Evolutionary conservation across 2,113 vertebrate species (phyloP).

Genomic region (Oryzias javanicus): DNA sequence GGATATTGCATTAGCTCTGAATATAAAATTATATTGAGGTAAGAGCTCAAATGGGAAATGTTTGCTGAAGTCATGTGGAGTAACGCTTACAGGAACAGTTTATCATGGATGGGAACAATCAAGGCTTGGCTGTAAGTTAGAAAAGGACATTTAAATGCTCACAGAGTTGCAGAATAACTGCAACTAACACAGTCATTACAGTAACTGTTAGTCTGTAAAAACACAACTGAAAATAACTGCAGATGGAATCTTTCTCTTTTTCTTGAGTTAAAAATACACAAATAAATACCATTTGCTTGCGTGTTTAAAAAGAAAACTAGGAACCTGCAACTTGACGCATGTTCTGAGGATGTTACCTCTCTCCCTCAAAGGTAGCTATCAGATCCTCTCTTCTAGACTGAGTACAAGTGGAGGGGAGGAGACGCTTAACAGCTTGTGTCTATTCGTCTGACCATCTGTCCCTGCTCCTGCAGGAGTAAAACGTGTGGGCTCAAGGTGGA

Average conservation of each 20-base stretch:
- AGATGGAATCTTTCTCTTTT: slow-evolving; percentile 7
- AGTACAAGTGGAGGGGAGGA: slow-evolving; percentile 16
- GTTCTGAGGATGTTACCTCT: slow-evolving; percentile 25
- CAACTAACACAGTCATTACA: neutral
- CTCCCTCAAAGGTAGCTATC: slow-evolving; percentile 30
- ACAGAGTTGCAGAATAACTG: neutral
- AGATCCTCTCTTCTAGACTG: slow-evolving; percentile 36
- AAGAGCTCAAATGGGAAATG: neutral
- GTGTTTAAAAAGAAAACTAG: too few relatives aligned
- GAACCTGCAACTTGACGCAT: slow-evolving; percentile 12
- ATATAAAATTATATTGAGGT: neutral
- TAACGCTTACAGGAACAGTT: neutral
- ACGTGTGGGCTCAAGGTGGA: slow-evolving; percentile 18
- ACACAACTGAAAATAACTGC: neutral
- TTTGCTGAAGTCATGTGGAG: neutral
- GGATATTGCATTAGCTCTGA: neutral
- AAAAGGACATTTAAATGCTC: neutral
- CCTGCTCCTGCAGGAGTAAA: slow-evolving; percentile 25
- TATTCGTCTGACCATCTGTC: slow-evolving; percentile 52
- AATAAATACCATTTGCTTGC: neutral
- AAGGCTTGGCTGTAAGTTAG: neutral
- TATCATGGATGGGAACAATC: neutral
- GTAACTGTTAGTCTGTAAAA: slow-evolving; percentile 3
- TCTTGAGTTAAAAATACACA: slow-evolving; percentile 19
- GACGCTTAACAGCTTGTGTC: slow-evolving; percentile 37